Evolutionary conservation across 2,113 vertebrate species (phyloP).

Genomic region (Xenopus laevis): DNA sequence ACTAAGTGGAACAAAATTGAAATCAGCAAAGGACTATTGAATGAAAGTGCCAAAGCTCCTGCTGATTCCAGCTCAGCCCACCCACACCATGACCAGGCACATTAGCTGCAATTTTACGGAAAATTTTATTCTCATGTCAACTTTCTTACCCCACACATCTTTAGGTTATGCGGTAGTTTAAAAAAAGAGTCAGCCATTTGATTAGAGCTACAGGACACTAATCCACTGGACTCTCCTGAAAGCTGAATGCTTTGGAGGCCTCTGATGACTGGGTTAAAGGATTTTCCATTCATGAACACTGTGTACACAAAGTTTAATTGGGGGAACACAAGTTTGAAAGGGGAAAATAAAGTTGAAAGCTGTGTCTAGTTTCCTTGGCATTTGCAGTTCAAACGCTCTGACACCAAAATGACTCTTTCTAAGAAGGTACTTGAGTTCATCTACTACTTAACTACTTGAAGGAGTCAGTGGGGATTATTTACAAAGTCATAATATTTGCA

Average conservation of each 20-base stretch:
- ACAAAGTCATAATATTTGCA: too few relatives aligned
- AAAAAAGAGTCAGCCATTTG: background rate
- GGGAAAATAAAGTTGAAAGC: too few relatives aligned
- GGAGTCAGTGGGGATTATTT: too few relatives aligned
- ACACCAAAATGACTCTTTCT: background rate
- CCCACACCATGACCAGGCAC: constrained; percentile 55
- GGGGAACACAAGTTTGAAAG: too few relatives aligned
- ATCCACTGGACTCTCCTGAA: too few relatives aligned
- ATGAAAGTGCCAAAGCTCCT: constrained; percentile 5
- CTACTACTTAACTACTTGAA: background rate
- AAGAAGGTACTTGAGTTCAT: background rate
- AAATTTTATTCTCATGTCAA: constrained; percentile 52
- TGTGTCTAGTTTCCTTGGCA: background rate
- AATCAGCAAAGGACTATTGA: background rate
- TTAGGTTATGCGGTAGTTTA: background rate
- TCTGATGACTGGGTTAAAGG: too few relatives aligned
- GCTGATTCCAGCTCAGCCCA: constrained; percentile 21
- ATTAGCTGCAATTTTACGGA: constrained; percentile 56
- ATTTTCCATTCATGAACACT: too few relatives aligned
- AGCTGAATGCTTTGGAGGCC: too few relatives aligned
- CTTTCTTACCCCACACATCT: constrained; percentile 35
- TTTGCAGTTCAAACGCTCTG: background rate
- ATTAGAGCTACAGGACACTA: background rate
- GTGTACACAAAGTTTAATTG: too few relatives aligned
- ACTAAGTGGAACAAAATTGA: background rate